Evolutionary conservation across 2,113 vertebrate genomes (phyloP).

Genomic region (Cacatua alba): DNA sequence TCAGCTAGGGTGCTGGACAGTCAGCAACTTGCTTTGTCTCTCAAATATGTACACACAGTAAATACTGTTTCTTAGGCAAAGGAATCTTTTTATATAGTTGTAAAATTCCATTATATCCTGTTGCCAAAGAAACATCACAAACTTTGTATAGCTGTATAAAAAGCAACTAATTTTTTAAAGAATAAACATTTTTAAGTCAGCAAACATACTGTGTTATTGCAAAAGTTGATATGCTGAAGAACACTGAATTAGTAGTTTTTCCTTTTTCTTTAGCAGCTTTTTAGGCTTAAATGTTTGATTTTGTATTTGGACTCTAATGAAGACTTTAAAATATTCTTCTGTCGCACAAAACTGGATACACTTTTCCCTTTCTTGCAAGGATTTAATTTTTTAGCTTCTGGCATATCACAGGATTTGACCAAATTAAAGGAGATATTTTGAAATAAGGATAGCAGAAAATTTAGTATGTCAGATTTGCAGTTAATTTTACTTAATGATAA

Average conservation of each 20-base stretch:
- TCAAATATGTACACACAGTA: conserved; percentile 80
- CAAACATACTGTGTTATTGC: conserved; percentile 78
- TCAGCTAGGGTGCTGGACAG: conserved; percentile 80
- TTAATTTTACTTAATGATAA: conserved; percentile 74
- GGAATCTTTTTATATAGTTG: conserved; percentile 86
- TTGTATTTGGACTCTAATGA: conserved; percentile 71
- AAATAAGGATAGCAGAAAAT: conserved; percentile 59
- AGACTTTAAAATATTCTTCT: conserved; percentile 76
- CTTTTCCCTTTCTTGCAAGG: conserved; percentile 56
- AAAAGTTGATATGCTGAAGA: conserved; percentile 73
- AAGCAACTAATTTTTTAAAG: conserved; percentile 86
- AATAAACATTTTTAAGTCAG: conserved; percentile 84
- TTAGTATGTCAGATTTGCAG: conserved; percentile 68
- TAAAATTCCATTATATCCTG: conserved; percentile 86
- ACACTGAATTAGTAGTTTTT: conserved; percentile 58
- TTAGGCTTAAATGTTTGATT: conserved; percentile 72
- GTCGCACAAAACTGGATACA: conserved; percentile 62
- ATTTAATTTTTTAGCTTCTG: conserved; percentile 72
- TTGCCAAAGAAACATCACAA: conserved; percentile 85
- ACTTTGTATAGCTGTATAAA: conserved; percentile 88
- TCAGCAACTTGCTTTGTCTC: conserved; percentile 77
- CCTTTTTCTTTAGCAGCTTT: conserved; percentile 72
- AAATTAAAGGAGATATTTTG: conserved; percentile 73
- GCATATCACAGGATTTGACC: conserved; percentile 74
- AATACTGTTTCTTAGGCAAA: conserved; percentile 86